phyloP scores from a whole-genome alignment of 1,140 invertebrate species.

The Varroa destructor region DNA sequence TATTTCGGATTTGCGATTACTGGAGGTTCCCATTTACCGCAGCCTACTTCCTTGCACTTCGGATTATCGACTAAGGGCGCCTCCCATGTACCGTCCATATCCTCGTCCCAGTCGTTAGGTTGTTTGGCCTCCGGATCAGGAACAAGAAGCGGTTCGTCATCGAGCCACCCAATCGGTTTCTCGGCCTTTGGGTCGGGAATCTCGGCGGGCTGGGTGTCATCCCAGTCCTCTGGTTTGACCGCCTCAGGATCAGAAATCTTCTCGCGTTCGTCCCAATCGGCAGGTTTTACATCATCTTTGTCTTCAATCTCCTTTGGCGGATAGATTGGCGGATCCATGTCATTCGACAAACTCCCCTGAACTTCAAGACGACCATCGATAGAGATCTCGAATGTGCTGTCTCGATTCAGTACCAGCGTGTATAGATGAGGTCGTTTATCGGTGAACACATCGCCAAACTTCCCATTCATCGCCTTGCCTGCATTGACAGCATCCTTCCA shows the following conservation, averaged over 20 bases:
- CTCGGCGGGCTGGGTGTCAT: constrained; percentile 77
- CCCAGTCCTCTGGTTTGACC: constrained; percentile 78
- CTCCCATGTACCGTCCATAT: constrained; percentile 98
- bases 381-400: constrained; percentile 58
- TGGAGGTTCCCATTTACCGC: constrained; percentile 76
- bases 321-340: constrained; percentile 84
- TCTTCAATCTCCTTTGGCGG: constrained; percentile 91
- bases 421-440: constrained; percentile 92
- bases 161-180: constrained; percentile 85
- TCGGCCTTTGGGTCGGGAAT: constrained; percentile 72
- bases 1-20: constrained; percentile 76
- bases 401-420: constrained; percentile 70
- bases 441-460: constrained; percentile 74
- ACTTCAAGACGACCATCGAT: constrained; percentile 61
- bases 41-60: constrained; percentile 69
- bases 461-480: constrained; percentile 70
- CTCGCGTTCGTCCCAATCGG: constrained; percentile 92
- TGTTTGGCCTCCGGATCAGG: constrained; percentile 72
- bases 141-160: constrained; percentile 74
- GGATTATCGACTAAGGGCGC: constrained; percentile 76
- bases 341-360: constrained; percentile 68
- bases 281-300: constrained; percentile 72
- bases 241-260: constrained; percentile 44
- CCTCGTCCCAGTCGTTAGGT: constrained; percentile 89
- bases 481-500: constrained; percentile 35